These are phyloP conservation scores for Atopsyche davidsoni DNA, from an alignment of 1,140 invertebrate genomes.

Conservation along the genomic window DNA sequence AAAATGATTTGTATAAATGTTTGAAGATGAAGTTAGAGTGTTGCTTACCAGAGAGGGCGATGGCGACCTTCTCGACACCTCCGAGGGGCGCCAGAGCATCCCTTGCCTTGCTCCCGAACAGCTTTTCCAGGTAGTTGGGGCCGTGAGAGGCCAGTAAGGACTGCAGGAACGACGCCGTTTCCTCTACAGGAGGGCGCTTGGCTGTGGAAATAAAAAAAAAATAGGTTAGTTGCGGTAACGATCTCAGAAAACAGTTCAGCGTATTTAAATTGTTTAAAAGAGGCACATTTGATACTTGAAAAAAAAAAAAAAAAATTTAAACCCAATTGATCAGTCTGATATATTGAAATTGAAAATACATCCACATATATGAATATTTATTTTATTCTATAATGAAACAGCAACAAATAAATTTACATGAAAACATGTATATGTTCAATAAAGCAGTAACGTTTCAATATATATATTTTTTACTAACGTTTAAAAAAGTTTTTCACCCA, in stretches of 20 bases:
- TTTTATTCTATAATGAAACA: too few species aligned
- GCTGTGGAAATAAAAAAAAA: conserved; percentile 58
- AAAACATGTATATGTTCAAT: too few species aligned
- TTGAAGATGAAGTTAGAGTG: not conserved
- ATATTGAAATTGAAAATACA: too few species aligned
- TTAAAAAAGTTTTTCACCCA: too few species aligned
- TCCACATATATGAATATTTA: too few species aligned
- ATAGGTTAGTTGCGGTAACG: conserved; percentile 7
- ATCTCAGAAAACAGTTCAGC: not conserved
- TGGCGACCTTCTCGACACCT: conserved; percentile 89
- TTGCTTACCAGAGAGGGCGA: conserved; percentile 83
- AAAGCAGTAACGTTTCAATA: too few species aligned
- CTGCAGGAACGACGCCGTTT: conserved; percentile 90
- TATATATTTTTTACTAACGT: too few species aligned
- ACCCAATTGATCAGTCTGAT: too few species aligned
- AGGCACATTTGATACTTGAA: too few species aligned
- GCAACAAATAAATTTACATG: too few species aligned
- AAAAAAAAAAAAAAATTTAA: too few species aligned
- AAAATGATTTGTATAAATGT: not conserved
- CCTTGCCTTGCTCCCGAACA: conserved; percentile 89
- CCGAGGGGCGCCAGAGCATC: conserved; percentile 84
- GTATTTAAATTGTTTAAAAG: too few species aligned
- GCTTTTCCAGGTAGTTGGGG: conserved; percentile 92
- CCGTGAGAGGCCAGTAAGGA: conserved; percentile 89
- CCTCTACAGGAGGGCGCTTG: conserved; percentile 92